Evolutionary conservation across 2,113 vertebrate species (phyloP).

Genomic region (Crotophaga sulcirostris): DNA sequence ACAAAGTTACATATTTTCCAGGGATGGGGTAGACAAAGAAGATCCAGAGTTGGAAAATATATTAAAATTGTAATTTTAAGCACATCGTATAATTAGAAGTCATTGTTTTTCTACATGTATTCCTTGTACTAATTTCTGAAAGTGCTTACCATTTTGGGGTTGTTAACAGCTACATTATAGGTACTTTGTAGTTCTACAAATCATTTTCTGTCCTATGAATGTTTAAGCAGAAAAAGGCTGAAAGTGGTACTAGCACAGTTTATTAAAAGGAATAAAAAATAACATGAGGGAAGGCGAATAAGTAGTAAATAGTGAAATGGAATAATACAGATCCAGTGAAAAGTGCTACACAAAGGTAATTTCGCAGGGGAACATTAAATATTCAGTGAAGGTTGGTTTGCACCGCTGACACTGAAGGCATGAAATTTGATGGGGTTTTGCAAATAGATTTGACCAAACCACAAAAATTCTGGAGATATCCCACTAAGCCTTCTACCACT

Average conservation of each 20-base stretch:
- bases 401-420: neutral
- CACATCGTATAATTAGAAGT: neutral
- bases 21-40: neutral
- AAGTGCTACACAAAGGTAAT: neutral
- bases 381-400: neutral
- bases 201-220: constrained; percentile 7
- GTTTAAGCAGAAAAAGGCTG: neutral
- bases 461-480: neutral
- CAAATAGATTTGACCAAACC: neutral
- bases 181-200: neutral
- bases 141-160: neutral
- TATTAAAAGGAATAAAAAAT: neutral
- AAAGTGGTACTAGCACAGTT: neutral
- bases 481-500: neutral
- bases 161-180: neutral
- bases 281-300: neutral
- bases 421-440: neutral
- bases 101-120: neutral
- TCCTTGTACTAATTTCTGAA: neutral
- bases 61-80: neutral
- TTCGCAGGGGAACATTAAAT: neutral
- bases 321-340: neutral
- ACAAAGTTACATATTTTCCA: neutral
- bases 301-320: neutral
- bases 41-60: neutral